These are phyloP conservation scores for Triplophysa bombifrons DNA, from an alignment of 2,797 vertebrate genomes.

Conservation along the genomic window DNA sequence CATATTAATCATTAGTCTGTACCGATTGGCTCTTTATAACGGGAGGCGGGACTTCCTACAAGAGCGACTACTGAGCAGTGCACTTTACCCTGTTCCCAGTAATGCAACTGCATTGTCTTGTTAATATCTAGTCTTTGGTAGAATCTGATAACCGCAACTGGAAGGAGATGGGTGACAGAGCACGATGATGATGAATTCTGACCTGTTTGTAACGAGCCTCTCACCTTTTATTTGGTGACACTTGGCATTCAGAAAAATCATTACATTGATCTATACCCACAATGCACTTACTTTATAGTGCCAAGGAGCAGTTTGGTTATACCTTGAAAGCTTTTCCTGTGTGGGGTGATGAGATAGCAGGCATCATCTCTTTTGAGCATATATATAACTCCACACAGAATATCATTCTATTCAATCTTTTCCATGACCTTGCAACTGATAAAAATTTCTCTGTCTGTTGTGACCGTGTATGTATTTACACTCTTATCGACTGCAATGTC, in stretches of 20 bases:
- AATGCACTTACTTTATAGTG: conserved; percentile 41
- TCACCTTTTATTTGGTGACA: conserved; percentile 55
- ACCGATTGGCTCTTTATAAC: no score
- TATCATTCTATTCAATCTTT: conserved; percentile 37
- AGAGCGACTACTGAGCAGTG: no score
- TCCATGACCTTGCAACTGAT: conserved; percentile 39
- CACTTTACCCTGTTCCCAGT: no score
- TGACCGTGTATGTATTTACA: conserved; percentile 40
- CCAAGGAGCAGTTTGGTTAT: conserved; percentile 37
- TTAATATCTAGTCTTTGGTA: background rate
- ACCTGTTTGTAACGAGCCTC: conserved; percentile 41
- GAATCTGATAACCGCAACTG: conserved; percentile 20
- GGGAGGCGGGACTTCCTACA: no score
- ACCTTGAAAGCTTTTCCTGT: conserved; percentile 20
- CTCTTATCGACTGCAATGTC: conserved; percentile 39
- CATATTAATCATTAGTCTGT: no score
- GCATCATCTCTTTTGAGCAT: conserved; percentile 8
- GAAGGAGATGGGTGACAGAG: background rate
- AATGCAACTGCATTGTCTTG: no score
- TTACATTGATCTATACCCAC: conserved; percentile 47
- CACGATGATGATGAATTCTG: conserved; percentile 37
- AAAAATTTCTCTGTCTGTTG: conserved; percentile 46
- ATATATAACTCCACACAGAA: conserved; percentile 50
- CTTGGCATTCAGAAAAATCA: conserved; percentile 55
- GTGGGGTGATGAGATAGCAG: conserved; percentile 15